Percentiles rank a stretch among this genome's conserved stretches.
These are phyloP conservation scores for Oligia latruncula DNA, from an alignment of 2,888 invertebrate genomes.

Conservation along the genomic window DNA sequence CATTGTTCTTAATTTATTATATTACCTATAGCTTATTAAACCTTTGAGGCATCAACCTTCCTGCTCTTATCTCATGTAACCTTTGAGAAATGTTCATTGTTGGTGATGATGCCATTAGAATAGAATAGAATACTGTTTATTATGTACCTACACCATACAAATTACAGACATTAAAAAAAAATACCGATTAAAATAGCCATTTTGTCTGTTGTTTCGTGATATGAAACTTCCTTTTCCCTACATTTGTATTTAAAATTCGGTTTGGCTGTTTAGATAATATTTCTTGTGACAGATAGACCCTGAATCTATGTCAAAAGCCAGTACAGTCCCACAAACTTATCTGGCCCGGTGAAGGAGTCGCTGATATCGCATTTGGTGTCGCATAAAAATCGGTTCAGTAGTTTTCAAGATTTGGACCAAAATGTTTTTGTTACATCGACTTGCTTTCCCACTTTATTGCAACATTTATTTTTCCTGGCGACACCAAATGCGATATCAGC, in stretches of 20 bases:
- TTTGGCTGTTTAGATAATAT: not conserved
- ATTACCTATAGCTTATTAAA: not conserved
- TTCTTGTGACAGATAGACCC: not conserved
- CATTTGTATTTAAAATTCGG: not conserved
- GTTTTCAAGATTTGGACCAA: too few relatives aligned
- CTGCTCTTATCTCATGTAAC: not conserved
- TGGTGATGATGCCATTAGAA: not conserved
- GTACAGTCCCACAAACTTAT: not conserved
- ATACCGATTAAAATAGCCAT: too few relatives aligned
- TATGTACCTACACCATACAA: too few relatives aligned
- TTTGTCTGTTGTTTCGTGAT: not conserved
- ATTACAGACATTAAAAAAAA: too few relatives aligned
- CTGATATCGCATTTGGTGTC: too few relatives aligned
- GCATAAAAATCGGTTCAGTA: too few relatives aligned
- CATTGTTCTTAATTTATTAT: conserved; percentile 4
- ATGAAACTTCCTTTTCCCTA: not conserved
- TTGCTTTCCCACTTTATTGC: too few relatives aligned
- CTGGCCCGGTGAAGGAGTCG: too few relatives aligned
- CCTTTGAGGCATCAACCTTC: not conserved
- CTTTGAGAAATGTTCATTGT: not conserved
- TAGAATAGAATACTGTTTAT: too few relatives aligned
- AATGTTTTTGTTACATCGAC: too few relatives aligned
- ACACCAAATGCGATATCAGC: too few relatives aligned
- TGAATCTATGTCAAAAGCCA: not conserved
- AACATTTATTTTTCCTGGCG: too few relatives aligned